Evolutionary conservation across 2,888 invertebrate species (phyloP).

Genomic region (Athalia circularis): DNA sequence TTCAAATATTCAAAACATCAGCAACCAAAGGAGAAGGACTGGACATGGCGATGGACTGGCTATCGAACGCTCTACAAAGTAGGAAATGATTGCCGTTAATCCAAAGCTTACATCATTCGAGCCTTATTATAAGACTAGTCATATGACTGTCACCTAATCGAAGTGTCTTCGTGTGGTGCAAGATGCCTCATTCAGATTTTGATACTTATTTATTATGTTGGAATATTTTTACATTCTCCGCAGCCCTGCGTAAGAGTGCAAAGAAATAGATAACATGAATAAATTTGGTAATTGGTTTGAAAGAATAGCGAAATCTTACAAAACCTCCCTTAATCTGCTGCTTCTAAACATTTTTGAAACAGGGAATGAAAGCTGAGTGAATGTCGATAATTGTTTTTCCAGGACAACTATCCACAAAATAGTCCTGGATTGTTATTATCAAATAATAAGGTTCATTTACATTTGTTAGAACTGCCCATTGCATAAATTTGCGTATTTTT

Average conservation of each 20-base stretch:
- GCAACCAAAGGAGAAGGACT: constrained; percentile 98
- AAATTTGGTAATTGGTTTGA: constrained; percentile 26
- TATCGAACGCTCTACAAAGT: constrained; percentile 92
- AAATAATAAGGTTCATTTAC: not conserved
- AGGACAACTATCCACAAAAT: not conserved
- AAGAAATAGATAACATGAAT: constrained; percentile 10
- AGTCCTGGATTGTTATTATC: not conserved
- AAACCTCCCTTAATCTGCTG: constrained; percentile 5
- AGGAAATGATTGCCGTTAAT: constrained; percentile 80
- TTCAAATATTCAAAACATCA: constrained; percentile 99
- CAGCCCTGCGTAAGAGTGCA: constrained; percentile 26
- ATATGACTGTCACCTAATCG: constrained; percentile 61
- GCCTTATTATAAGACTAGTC: constrained; percentile 63
- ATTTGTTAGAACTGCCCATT: not conserved
- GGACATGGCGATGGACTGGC: constrained; percentile 99
- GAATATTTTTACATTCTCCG: constrained; percentile 25
- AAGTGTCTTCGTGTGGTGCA: constrained; percentile 47
- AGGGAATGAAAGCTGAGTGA: not conserved
- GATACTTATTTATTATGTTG: constrained; percentile 46
- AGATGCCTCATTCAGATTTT: constrained; percentile 38
- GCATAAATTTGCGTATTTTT: constrained; percentile 1
- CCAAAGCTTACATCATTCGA: constrained; percentile 46
- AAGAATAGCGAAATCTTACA: not conserved
- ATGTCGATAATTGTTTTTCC: not conserved
- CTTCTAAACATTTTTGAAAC: not conserved